Conservation (phyloP, 1,140 invertebrate species). For the Heliconius hermathena region DNA sequence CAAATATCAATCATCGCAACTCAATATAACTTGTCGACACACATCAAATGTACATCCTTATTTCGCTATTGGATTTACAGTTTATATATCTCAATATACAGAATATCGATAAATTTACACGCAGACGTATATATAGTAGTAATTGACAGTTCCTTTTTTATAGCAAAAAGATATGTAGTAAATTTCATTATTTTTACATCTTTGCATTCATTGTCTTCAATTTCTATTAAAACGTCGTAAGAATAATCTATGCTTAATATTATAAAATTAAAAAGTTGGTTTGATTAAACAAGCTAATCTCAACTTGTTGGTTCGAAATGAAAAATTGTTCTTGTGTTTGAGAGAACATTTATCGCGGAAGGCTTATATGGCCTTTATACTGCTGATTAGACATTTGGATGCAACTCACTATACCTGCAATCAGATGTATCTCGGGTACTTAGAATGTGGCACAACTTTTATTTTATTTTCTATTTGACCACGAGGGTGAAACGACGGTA, state of each 20-base stretch:
- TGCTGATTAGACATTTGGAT: no score
- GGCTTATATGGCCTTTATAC: no score
- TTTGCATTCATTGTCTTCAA: background rate
- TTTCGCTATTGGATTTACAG: background rate
- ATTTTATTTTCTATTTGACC: no score
- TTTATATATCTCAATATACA: conserved; percentile 46
- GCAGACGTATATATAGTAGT: conserved; percentile 28
- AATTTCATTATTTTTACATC: background rate
- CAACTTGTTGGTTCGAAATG: no score
- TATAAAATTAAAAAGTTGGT: no score
- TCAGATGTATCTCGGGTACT: no score
- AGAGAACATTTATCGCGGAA: no score
- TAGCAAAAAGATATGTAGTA: conserved; percentile 22
- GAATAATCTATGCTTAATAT: no score
- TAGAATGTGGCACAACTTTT: no score
- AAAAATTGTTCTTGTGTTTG: no score
- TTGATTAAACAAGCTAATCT: no score
- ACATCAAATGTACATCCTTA: background rate
- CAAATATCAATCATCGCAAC: background rate
- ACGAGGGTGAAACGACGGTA: no score
- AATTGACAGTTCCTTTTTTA: conserved; percentile 58
- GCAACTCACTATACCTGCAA: background rate
- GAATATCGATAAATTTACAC: conserved; percentile 40
- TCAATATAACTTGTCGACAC: background rate
- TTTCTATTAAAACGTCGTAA: background rate